A percentile compares a stretch with the other conserved stretches of the same genome.
These are phyloP conservation scores for Hyphantria cunea DNA, from an alignment of 1,140 invertebrate species.

Conservation along the genomic window DNA sequence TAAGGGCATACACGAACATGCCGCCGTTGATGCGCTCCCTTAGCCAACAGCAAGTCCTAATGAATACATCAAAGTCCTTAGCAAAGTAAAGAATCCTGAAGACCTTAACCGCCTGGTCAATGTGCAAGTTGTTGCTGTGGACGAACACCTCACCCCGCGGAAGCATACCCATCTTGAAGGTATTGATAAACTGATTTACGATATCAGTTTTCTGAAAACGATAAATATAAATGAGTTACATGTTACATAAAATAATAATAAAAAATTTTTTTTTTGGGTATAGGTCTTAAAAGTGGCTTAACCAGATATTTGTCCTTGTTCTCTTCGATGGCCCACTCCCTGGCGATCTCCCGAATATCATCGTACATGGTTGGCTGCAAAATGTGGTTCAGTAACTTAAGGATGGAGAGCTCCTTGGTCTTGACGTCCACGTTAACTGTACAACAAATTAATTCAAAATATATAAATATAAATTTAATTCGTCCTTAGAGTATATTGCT, in stretches of 20 bases:
- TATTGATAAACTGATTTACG: conserved; percentile 60
- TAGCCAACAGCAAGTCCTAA: conserved; percentile 85
- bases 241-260: too few species aligned
- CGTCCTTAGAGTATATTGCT: too few species aligned
- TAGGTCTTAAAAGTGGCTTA: too few species aligned
- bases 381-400: conserved; percentile 72
- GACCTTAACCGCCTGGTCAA: conserved; percentile 81
- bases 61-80: conserved; percentile 85
- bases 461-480: too few species aligned
- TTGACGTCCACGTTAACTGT: conserved; percentile 66
- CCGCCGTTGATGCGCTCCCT: conserved; percentile 84
- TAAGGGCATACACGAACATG: conserved; percentile 84
- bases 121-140: conserved; percentile 77
- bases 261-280: too few species aligned
- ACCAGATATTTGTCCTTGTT: conserved; percentile 71
- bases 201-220: conserved; percentile 63
- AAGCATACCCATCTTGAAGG: conserved; percentile 72
- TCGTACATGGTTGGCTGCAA: conserved; percentile 72
- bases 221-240: too few species aligned
- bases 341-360: conserved; percentile 65
- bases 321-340: conserved; percentile 60
- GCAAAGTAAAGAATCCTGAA: conserved; percentile 84
- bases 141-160: conserved; percentile 83
- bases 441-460: neutral
- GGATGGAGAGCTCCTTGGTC: conserved; percentile 60